Evolutionary conservation across 2,797 vertebrate genomes (phyloP).

Genomic region (Knipowitschia caucasica): DNA sequence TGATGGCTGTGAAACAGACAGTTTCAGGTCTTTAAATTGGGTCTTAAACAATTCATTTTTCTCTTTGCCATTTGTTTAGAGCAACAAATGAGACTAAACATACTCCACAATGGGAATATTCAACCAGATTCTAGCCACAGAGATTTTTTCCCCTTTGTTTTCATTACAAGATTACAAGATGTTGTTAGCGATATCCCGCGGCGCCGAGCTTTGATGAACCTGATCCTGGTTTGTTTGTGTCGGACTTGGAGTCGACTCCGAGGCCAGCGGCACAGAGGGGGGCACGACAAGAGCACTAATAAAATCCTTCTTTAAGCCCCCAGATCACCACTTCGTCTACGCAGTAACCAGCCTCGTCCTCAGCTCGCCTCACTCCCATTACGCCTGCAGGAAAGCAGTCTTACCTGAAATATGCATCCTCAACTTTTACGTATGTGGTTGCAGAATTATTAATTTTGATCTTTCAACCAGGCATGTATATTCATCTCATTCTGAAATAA

Average conservation of each 20-base stretch:
- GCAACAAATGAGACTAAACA: no score
- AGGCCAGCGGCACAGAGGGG: background rate
- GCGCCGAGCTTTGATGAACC: background rate
- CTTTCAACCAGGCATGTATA: background rate
- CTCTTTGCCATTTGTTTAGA: no score
- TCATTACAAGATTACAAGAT: slow-evolving; percentile 10
- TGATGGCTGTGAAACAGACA: no score
- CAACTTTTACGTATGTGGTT: background rate
- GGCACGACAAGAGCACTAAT: background rate
- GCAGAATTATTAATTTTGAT: background rate
- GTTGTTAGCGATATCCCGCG: background rate
- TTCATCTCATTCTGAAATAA: background rate
- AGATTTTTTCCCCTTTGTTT: slow-evolving; percentile 1
- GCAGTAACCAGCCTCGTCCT: background rate
- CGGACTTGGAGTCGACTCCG: background rate
- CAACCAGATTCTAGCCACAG: no score
- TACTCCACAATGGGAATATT: no score
- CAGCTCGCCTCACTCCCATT: background rate
- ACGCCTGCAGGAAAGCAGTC: background rate
- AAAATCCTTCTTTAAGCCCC: slow-evolving; percentile 9
- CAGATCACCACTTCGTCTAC: slow-evolving; percentile 3
- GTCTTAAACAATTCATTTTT: no score
- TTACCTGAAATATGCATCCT: background rate
- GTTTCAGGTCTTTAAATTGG: no score
- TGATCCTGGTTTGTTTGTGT: background rate